phyloP scores from a whole-genome alignment of 1,140 invertebrate species.

The Helicoverpa armigera region DNA sequence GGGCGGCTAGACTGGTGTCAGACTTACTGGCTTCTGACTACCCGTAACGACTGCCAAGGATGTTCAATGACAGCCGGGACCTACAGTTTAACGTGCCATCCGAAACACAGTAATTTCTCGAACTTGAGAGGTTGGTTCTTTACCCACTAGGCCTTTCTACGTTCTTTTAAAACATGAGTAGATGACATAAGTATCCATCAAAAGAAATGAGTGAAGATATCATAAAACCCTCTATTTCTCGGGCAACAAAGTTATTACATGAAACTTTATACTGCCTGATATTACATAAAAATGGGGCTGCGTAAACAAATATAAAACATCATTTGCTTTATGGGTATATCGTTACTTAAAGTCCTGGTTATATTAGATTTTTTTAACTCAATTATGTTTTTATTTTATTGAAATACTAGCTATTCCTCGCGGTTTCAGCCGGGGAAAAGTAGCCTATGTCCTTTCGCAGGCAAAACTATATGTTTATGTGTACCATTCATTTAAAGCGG shows the following conservation, averaged over 20 bases:
- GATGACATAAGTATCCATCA: conserved; percentile 7
- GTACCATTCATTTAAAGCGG: too few relatives aligned
- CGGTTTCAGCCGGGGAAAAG: too few relatives aligned
- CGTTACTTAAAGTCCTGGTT: not conserved
- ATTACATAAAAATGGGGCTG: conserved; percentile 23
- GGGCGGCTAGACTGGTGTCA: too few relatives aligned
- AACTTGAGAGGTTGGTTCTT: too few relatives aligned
- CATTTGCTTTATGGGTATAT: conserved; percentile 1
- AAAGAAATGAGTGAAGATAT: not conserved
- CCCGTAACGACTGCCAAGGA: too few relatives aligned
- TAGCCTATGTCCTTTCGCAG: too few relatives aligned
- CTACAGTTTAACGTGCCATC: too few relatives aligned
- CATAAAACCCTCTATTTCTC: conserved; percentile 30
- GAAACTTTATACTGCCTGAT: conserved; percentile 23
- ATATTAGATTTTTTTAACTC: conserved; percentile 14
- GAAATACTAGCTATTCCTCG: too few relatives aligned
- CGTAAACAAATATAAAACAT: conserved; percentile 23
- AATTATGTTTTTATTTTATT: not conserved
- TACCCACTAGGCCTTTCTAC: not conserved
- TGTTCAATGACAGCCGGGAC: too few relatives aligned
- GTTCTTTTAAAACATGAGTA: not conserved
- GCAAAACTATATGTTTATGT: too few relatives aligned
- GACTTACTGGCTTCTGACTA: too few relatives aligned
- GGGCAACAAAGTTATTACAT: not conserved
- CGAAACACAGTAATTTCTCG: too few relatives aligned